These are phyloP conservation scores for Gallirallus australis DNA, from an alignment of 2,797 vertebrate genomes.

Conservation along the genomic window DNA sequence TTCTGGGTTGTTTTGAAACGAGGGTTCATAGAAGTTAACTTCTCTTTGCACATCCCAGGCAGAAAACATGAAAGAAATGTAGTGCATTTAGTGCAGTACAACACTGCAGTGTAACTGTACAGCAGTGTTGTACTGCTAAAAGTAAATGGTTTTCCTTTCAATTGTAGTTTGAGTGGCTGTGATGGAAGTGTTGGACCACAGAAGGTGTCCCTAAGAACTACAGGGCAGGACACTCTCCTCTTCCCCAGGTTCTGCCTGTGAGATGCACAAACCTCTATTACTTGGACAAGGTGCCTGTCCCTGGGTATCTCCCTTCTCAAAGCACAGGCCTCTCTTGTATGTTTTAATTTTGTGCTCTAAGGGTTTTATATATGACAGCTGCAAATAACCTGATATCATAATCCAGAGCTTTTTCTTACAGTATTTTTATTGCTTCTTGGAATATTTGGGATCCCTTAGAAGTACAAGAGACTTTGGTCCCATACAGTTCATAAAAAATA, in stretches of 20 bases:
- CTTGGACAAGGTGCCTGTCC: neutral
- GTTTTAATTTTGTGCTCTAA: neutral
- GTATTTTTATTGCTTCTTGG: slow-evolving; percentile 27
- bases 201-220: neutral
- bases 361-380: neutral
- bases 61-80: neutral
- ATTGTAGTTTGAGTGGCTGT: neutral
- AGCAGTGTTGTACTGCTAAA: neutral
- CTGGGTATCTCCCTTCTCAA: neutral
- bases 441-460: neutral
- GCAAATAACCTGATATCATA: neutral
- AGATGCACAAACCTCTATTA: neutral
- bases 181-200: neutral
- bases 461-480: neutral
- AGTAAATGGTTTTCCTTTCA: neutral
- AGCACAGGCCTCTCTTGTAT: neutral
- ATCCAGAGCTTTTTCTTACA: neutral
- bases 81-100: neutral
- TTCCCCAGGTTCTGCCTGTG: rapidly evolving
- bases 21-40: neutral
- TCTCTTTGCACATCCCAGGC: neutral
- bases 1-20: neutral
- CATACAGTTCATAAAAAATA: neutral
- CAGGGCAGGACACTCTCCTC: neutral
- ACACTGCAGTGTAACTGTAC: too few species aligned